Evolutionary conservation across 2,113 vertebrate genomes (phyloP), one percentile per base, ranked within the genome.

Genomic region (Nothobranchius kuhntae): DNA sequence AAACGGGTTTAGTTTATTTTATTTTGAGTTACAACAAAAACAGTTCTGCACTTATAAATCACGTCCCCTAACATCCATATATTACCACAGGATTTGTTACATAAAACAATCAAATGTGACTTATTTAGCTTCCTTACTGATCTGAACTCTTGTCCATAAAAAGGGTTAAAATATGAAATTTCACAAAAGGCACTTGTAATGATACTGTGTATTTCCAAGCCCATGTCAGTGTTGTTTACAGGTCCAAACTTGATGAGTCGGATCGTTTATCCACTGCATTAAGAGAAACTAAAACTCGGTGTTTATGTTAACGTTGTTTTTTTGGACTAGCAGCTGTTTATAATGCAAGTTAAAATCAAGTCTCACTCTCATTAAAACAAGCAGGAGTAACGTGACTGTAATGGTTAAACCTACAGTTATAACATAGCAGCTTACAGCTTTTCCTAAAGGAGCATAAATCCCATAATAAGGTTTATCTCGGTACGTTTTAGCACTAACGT

Each of bases 141-240:
- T 60, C 53, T 73, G 14, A 67, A 17, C 7, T 65, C n/a, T 40
- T 73, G 55, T n/a, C 13, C 6, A 44, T 48, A 35, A 65, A 67
- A 63, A 65, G 53, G 10, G 61, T 73, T 55, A 44, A 65, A 44
- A 46, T 38, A 14, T 48, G 40, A 13, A 76, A 38, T 65, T 86
- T 84, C 17, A 74, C 68, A n/a, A 76, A 88, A 91, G 89, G 89
- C 86, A 91, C 87, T 82, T 56, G 65, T 21, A 68, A 58, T 62
- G 83, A 80, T 58, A 69, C 15, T 54, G 40, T 48, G 36, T 50
- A 56, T 74, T 75, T 77, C 62, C 52, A 79, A 79, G 76, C 59
- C 59, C 2, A 13, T 63, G 64, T 35, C 47, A 56, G 30, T 65
- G 40, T 69, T 76, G 30, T 71, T 74, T 57, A 47, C 8, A 78